These are phyloP conservation scores for Drosophila azteca DNA, from an alignment of 1,140 invertebrate species.

Conservation along the genomic window DNA sequence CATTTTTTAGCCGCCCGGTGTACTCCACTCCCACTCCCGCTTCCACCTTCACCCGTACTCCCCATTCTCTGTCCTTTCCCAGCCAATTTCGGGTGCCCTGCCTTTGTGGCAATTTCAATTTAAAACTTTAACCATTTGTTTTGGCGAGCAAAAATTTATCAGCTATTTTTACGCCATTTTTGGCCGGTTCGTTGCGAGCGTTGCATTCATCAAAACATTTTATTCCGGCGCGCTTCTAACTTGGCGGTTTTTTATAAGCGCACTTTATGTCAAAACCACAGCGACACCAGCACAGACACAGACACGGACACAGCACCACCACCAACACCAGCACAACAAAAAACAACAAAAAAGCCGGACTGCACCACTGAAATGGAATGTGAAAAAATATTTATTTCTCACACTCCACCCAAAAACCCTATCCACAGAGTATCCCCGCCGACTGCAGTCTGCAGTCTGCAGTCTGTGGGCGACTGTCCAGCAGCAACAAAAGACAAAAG, in stretches of 20 bases:
- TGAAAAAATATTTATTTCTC: conserved; percentile 57
- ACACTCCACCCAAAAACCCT: neutral
- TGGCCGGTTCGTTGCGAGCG: conserved; percentile 46
- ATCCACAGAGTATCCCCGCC: neutral
- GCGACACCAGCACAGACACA: conserved; percentile 48
- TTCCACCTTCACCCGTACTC: too few relatives aligned
- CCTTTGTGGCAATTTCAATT: conserved; percentile 65
- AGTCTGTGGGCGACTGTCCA: neutral
- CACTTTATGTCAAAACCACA: conserved; percentile 82
- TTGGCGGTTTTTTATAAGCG: conserved; percentile 78
- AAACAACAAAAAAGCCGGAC: conserved; percentile 5
- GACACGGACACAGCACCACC: conserved; percentile 18
- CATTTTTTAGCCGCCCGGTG: conserved; percentile 39
- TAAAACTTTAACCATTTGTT: conserved; percentile 80
- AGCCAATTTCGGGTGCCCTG: conserved; percentile 22
- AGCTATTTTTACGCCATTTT: conserved; percentile 72
- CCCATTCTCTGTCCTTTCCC: conserved; percentile 4
- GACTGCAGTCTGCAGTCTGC: neutral
- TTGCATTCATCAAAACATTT: conserved; percentile 79
- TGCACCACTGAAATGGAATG: conserved; percentile 62
- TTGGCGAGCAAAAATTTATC: conserved; percentile 70
- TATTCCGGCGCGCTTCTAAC: conserved; percentile 70
- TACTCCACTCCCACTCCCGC: neutral
- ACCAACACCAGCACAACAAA: conserved; percentile 13
- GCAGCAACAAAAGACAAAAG: conserved; percentile 58